Evolutionary conservation across 2,888 invertebrate genomes (phyloP), one percentile per base, ranked within the genome.

Genomic region (Pollenia griseotomentosa): DNA sequence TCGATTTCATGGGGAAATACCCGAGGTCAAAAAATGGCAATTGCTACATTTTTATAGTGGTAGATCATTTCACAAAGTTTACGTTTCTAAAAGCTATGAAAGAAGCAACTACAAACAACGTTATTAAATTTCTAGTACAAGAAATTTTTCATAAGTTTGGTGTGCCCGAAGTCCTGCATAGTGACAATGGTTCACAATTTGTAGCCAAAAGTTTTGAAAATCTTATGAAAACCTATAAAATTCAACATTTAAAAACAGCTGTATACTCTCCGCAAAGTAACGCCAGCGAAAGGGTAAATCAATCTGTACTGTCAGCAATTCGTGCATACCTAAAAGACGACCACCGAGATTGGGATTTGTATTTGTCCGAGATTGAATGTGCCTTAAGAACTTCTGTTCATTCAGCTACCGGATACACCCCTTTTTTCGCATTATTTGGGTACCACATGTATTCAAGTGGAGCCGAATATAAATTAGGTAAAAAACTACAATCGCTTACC

Each of bases 371-470:
- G 19, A 55, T 55, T 10, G 55, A 55, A 16, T 55, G 55, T 42
- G 86, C 86, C 1, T 33, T 83, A 23, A 40, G 87, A 9, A 85
- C 40, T 10, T 86, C 83, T 1, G 16, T 55, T 8, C 55, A 55
- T 55, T 8, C 19, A 19, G 7, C 55, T 19, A 55, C 19, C 3
- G 55, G 55, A 33, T 33, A 33, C n/a, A n/a, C n/a, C n/a, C n/a
- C n/a, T n/a, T 33, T 33, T 33, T 2, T 4, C n/a, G n/a, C n/a
- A 33, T 14, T 51, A 14, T 51, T 51, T 6, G 51, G 79, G 2
- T 70, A 61, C n/a, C 23, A 80, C 2, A 70, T 80, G 71, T 80
- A 51, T 63, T 14, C 63, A 1, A 73, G 44, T 23, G 73, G 80
- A n/a, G 10, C 53, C 0, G 80, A 73, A 55, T 81, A 81, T 19